phyloP scores from a whole-genome alignment of 1,140 invertebrate species.

The Eumaeus atala region DNA sequence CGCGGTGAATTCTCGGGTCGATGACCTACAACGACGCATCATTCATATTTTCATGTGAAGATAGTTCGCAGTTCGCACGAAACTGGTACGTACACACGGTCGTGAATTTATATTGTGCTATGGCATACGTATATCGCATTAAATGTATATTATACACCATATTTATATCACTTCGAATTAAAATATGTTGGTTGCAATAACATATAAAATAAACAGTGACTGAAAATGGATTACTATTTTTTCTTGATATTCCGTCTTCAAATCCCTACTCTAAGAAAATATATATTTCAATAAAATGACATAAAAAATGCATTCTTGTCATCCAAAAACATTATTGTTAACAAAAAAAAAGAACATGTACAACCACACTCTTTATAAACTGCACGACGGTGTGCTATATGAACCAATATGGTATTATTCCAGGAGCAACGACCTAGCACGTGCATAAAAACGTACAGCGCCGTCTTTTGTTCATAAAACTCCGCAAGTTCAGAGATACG shows the following conservation, averaged over 20 bases:
- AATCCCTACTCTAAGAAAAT: too few relatives aligned
- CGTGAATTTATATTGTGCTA: too few relatives aligned
- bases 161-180: not conserved
- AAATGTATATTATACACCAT: slow-evolving; percentile 1
- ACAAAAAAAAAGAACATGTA: too few relatives aligned
- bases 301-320: too few relatives aligned
- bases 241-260: too few relatives aligned
- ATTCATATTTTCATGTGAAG: slow-evolving; percentile 24
- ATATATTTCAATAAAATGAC: too few relatives aligned
- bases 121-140: too few relatives aligned
- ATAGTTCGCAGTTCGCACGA: slow-evolving; percentile 17
- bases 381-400: slow-evolving; percentile 16
- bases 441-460: slow-evolving; percentile 31
- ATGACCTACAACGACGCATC: slow-evolving; percentile 19
- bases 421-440: slow-evolving; percentile 37
- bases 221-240: too few relatives aligned
- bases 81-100: slow-evolving; percentile 21
- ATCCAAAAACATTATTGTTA: too few relatives aligned
- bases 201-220: not conserved
- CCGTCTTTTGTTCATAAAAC: slow-evolving; percentile 37
- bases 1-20: slow-evolving; percentile 22
- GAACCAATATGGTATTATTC: slow-evolving; percentile 32
- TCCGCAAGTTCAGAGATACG: slow-evolving; percentile 27
- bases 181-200: not conserved
- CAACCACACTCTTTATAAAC: slow-evolving; percentile 10